Evolutionary conservation across 2,888 invertebrate species (phyloP), one percentile per base, ranked within the genome.

Genomic region (Leptinotarsa tumamoca): DNA sequence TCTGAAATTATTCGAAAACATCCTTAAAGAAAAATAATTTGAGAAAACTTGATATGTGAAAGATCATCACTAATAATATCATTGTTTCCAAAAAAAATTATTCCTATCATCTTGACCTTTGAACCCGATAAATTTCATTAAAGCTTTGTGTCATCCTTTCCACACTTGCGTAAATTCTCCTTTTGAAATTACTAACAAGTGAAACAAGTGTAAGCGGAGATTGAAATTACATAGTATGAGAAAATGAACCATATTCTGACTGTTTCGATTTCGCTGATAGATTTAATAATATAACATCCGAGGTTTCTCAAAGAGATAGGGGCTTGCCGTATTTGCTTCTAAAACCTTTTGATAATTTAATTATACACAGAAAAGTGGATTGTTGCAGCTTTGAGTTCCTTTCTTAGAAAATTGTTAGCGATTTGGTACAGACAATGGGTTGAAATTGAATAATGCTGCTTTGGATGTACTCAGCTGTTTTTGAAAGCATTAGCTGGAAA

Each of bases 281-380:
- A 27, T 71, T 71, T 27, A 71, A 66, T 66, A 71, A 71, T 66
- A 52, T 27, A 66, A 50, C 71, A 66, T 49, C 50, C 27, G 4
- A 68, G 50, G 21, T 43, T 58, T 58, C 69, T 70, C 49, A 68
- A 72, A 66, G 56, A 67, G 72, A 56, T 67, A 54, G 14, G 27
- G 50, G 23, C 52, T 43, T 56, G 52, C n/a, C 43, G 43, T 72
- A 72, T 67, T 68, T 56, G 72, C 58, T 68, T 52, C 15, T 33
- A 3, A 72, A 72, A 66, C 52, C 56, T 33, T 56, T 58, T 23
- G 56, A 56, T 54, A 67, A 72, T 72, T 68, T 54, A 72, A 72
- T 72, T 18, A 71, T 52, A 33, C 17, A 51, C 67, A 51, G 51
- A 17, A 56, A 54, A 68, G 58, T 72, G 27, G 14, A 72, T 68